phyloP scores from a whole-genome alignment of 2,113 vertebrate genomes.

The Pithys albifrons region DNA sequence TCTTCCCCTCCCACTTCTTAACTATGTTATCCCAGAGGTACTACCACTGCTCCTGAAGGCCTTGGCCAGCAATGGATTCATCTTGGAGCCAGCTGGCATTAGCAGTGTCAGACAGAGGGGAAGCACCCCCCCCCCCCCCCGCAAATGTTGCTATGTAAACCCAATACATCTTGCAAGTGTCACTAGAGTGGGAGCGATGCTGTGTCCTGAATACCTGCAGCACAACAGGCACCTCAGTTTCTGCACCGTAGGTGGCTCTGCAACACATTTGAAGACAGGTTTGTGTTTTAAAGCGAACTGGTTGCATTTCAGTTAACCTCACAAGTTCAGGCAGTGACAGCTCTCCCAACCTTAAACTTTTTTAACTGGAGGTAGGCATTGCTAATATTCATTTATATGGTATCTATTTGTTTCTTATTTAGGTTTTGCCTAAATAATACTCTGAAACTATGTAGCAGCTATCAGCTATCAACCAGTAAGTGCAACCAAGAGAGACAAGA shows the following conservation, averaged over 20 bases:
- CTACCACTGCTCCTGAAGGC: neutral
- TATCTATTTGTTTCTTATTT: neutral
- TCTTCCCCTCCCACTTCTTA: neutral
- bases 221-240: neutral
- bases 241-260: neutral
- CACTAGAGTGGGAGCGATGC: neutral
- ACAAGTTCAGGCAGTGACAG: neutral
- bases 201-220: neutral
- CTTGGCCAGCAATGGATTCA: neutral
- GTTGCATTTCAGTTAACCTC: neutral
- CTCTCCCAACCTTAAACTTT: neutral
- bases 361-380: neutral
- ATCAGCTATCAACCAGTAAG: neutral
- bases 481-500: neutral
- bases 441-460: neutral
- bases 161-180: neutral
- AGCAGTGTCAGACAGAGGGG: neutral
- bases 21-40: neutral
- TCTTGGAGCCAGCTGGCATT: neutral
- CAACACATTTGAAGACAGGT: neutral
- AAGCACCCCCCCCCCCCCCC: neutral
- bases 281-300: neutral
- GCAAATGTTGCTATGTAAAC: neutral
- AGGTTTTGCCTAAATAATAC: neutral
- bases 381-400: neutral